Evolutionary conservation across 2,888 invertebrate species (phyloP).

Genomic region (Noctua fimbriata): DNA sequence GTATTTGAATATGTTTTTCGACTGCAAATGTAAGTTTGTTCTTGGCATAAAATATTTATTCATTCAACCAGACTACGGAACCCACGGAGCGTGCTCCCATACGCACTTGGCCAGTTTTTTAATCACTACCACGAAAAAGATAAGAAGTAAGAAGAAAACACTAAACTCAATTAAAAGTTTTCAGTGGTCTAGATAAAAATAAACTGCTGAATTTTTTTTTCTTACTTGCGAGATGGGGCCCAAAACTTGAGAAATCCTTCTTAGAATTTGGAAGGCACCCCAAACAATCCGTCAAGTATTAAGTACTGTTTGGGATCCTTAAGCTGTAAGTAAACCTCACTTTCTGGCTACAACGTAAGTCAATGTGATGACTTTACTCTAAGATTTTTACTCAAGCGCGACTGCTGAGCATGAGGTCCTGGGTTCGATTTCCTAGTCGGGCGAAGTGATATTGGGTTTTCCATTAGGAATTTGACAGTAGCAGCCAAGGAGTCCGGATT

Average conservation of each 20-base stretch:
- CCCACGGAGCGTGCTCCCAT: background rate
- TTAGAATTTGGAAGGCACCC: slow-evolving; percentile 17
- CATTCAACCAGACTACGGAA: background rate
- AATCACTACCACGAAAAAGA: background rate
- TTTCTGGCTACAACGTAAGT: slow-evolving; percentile 8
- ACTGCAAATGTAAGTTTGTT: background rate
- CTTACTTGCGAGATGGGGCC: slow-evolving; percentile 2
- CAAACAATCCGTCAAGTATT: slow-evolving; percentile 48
- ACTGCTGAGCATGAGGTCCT: too few relatives aligned
- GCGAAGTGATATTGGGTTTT: too few relatives aligned
- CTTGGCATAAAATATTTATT: background rate
- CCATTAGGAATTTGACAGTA: too few relatives aligned
- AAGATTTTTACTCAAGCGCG: background rate
- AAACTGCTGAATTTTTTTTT: slow-evolving; percentile 4
- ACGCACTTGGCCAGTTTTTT: background rate
- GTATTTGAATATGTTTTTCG: background rate
- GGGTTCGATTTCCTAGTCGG: too few relatives aligned
- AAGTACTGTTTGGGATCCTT: slow-evolving; percentile 43
- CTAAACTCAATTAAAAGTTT: slow-evolving; percentile 19
- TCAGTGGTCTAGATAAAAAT: background rate
- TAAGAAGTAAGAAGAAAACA: background rate
- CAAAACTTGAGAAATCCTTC: slow-evolving; percentile 36
- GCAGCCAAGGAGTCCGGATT: too few relatives aligned
- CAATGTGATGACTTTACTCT: background rate
- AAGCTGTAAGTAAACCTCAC: slow-evolving; percentile 11